Evolutionary conservation across 92 coral and sea anemone genomes (phyloP).

Genomic region (Heliopora coerulea): DNA sequence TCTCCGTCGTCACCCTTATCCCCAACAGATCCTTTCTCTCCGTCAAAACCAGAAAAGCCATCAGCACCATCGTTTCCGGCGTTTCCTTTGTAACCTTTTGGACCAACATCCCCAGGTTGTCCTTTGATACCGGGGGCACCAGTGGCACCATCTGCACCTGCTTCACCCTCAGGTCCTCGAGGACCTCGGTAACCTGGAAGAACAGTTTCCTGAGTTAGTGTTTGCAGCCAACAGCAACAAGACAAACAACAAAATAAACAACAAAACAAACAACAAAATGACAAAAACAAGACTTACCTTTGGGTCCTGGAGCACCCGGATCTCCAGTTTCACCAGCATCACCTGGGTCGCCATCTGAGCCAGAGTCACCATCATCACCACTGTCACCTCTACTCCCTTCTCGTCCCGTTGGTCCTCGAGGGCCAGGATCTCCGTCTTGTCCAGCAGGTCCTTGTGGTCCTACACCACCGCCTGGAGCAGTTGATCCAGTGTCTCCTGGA

Average conservation of each 20-base stretch:
- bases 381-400: constrained; percentile 24
- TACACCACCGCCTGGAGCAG: neutral
- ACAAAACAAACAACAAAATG: neutral
- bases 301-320: constrained; percentile 27
- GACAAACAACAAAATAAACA: neutral
- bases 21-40: neutral
- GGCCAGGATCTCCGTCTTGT: constrained; percentile 22
- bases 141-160: neutral
- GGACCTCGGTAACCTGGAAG: neutral
- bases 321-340: constrained; percentile 4
- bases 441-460: constrained; percentile 24
- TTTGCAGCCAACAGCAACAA: neutral
- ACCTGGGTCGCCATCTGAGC: constrained; percentile 21
- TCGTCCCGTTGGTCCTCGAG: neutral
- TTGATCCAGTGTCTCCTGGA: neutral
- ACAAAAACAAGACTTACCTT: constrained; percentile 22
- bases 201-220: neutral
- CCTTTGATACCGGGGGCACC: neutral
- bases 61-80: constrained; percentile 25
- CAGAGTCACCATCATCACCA: constrained; percentile 30
- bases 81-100: constrained; percentile 32
- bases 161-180: neutral
- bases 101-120: constrained; percentile 1
- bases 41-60: constrained; percentile 17
- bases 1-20: constrained; percentile 6